Evolutionary conservation across 1,140 invertebrate species (phyloP), one percentile per base, ranked within the genome.

Genomic region (Microplitis mediator): DNA sequence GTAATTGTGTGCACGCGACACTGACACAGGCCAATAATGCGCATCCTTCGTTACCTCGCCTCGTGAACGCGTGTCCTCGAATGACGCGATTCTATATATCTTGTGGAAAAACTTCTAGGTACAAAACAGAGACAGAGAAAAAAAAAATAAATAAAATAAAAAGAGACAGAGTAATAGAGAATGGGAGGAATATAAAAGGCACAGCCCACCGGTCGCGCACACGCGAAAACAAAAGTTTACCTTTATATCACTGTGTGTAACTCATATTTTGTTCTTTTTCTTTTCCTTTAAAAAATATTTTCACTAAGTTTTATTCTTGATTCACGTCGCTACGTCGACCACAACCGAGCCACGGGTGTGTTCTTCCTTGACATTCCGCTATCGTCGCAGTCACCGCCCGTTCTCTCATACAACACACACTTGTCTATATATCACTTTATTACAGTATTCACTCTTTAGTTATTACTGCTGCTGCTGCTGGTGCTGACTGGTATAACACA

Each of bases 31-130:
- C 16, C 35, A 70, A 67, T 72, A 72, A 72, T 67, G 36, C 54
- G 11, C 64, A 72, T 67, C 63, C 35, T 67, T 52, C 34, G 14
- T 39, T 31, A n/a, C 23, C 32, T 65, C 60, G 69, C 60, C 69
- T 71, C 69, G 50, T 50, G 69, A 71, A 71, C 32, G 61, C 69
- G 70, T 71, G 62, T 71, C 70, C 70, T 71, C 70, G 62, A 71
- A 64, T 45, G 58, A 65, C 70, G 58, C 62, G 58, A 54, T 63
- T 62, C 31, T 34, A 45, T 45, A 45, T 45, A 45, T 62, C 35
- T 62, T 62, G 56, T 23, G 16, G 56, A 58, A 62, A 62, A 62
- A 62, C 11, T 39, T 39, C n/a, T 39, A 39, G 32, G 32, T 4
- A 62, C 32, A 39, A 36, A 35, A 62, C 32, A 39, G 60, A 62